Base-by-base conservation (phyloP, 2,888 invertebrate species). In the Mesoligia furuncula region DNA sequence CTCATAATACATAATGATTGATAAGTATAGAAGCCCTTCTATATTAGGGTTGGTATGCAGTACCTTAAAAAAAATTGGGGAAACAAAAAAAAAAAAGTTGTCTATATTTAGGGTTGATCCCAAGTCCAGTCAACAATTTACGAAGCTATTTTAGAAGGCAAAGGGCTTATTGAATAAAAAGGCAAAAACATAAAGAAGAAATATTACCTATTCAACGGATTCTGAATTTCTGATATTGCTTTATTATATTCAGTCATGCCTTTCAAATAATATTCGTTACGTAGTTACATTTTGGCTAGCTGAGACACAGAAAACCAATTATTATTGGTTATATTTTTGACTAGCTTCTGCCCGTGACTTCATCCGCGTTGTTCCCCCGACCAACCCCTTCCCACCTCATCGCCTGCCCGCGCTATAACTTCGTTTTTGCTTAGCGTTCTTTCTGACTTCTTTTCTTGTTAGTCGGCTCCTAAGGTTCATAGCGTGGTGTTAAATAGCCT, bases 241-340 rank as follows among this genome's bases (percentile, higher is more conserved):
- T 77, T 67, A 66, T 76, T 66, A 51, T 51, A 67, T 48, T 77
- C 64, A 75, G 75, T 75, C 64, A 75, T 45, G 54, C 75, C n/a
- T 76, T 45, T 36, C 75, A 54, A 64, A n/a, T 31, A 42, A 42
- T 54, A 75, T 75, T 45, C 42, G n/a, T 51, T 54, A 54, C 42
- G 51, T 31, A 62, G 39, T 74, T 42, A 75, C 20, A n/a, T 64
- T 73, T 62, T 75, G 54, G 7, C 15, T 13, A n/a, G n/a, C 20
- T 20, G 54, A 31, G 11, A 73, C 3, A 71, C 8, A 20, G 17
- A 31, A 74, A 31, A 42, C 3, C 4, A 24, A 1, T 54, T 27
- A 42, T 31, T 62, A 31, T 73, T 54, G 17, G 11, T 68, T 68
- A 39, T 39, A 36, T 36, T 36, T 36, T 36, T 36, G 6, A 5